phyloP scores from a whole-genome alignment of 2,888 invertebrate genomes.

The Macropis europaea region DNA sequence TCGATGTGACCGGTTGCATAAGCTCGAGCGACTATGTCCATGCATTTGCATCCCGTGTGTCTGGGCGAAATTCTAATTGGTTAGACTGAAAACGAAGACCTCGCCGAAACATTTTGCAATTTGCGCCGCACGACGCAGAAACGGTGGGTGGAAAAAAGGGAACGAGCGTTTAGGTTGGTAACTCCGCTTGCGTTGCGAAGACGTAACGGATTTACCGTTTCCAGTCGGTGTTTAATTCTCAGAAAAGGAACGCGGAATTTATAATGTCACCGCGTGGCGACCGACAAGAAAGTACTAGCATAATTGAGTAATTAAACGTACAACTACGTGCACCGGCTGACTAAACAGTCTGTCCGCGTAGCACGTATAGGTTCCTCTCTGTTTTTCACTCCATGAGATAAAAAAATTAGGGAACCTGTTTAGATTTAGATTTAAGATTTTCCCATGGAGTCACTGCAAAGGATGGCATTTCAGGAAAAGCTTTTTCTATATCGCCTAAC shows the following conservation, averaged over 20 bases:
- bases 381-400: not conserved
- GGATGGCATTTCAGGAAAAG: too few relatives aligned
- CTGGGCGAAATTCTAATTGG: slow-evolving; percentile 26
- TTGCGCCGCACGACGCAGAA: not conserved
- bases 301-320: slow-evolving; percentile 54
- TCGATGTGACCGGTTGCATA: slow-evolving; percentile 25
- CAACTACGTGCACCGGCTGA: not conserved
- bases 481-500: too few relatives aligned
- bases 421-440: too few relatives aligned
- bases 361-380: not conserved
- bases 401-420: not conserved
- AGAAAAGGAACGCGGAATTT: slow-evolving; percentile 33
- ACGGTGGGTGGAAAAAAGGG: not conserved
- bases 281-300: slow-evolving; percentile 22
- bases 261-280: slow-evolving; percentile 26
- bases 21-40: slow-evolving; percentile 16
- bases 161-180: slow-evolving; percentile 27
- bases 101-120: not conserved
- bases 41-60: slow-evolving; percentile 23
- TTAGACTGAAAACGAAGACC: not conserved
- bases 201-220: slow-evolving; percentile 42
- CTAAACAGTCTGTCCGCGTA: not conserved
- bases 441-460: too few relatives aligned
- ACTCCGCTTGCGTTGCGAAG: slow-evolving; percentile 13
- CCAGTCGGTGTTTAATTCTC: slow-evolving; percentile 30